Evolutionary conservation across 1,140 invertebrate genomes (phyloP).

Genomic region (Paracyclopina nana): DNA sequence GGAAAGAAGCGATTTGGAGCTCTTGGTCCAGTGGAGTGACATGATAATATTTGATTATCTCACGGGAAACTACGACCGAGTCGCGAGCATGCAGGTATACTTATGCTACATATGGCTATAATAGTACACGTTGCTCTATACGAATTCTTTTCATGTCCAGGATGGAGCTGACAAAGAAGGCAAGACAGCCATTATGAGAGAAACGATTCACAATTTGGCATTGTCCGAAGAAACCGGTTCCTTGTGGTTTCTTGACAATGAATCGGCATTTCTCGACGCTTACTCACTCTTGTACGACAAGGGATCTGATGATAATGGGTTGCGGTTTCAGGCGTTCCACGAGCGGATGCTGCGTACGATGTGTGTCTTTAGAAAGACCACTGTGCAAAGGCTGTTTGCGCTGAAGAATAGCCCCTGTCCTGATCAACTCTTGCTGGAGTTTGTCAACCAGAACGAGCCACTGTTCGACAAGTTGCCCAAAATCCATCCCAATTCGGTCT

Average conservation of each 20-base stretch:
- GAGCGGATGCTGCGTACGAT: conserved; percentile 24
- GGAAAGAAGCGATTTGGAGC: conserved; percentile 19
- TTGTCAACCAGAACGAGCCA: conserved; percentile 20
- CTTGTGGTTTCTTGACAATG: conserved; percentile 30
- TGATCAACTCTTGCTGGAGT: conserved; percentile 17
- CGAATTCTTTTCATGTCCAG: conserved; percentile 23
- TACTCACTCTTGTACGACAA: conserved; percentile 26
- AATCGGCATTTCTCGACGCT: conserved; percentile 28
- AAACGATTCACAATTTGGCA: conserved; percentile 28
- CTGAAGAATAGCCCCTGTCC: conserved; percentile 16
- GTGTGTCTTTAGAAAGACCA: conserved; percentile 26
- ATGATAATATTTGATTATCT: conserved; percentile 30
- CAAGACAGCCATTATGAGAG: conserved; percentile 24
- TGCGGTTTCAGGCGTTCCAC: conserved; percentile 25
- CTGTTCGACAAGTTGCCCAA: conserved; percentile 18
- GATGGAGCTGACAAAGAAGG: conserved; percentile 27
- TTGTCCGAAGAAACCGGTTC: conserved; percentile 22
- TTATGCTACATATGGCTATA: conserved; percentile 4
- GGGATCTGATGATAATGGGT: conserved; percentile 18
- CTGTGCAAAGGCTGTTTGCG: conserved; percentile 22
- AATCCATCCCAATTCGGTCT: background rate
- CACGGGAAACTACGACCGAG: conserved; percentile 29
- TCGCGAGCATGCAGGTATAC: conserved; percentile 18
- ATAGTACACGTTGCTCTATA: background rate
- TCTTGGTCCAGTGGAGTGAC: conserved; percentile 28